Percentiles rank a stretch among this genome's conserved stretches.
phyloP scores from a whole-genome alignment of 2,113 vertebrate species.

The Neodon shergylaensis region DNA sequence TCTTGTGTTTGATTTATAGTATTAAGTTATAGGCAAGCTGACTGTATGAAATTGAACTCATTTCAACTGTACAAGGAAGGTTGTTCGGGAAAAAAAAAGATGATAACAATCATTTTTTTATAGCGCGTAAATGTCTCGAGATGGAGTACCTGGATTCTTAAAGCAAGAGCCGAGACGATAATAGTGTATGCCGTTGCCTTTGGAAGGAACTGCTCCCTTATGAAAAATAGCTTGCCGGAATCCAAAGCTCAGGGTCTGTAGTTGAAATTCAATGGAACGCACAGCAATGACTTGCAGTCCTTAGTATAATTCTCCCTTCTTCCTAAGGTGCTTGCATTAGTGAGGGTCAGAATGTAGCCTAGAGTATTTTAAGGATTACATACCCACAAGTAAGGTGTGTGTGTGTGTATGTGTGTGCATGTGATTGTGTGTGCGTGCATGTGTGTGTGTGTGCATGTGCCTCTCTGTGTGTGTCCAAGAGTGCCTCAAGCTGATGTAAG shows the following conservation, averaged over 20 bases:
- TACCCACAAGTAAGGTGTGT: slow-evolving; percentile 69
- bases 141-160: background rate
- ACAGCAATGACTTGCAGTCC: slow-evolving; percentile 15
- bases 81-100: background rate
- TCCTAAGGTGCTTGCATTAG: slow-evolving; percentile 81
- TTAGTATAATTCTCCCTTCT: slow-evolving; percentile 67
- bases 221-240: slow-evolving; percentile 29
- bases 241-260: slow-evolving; percentile 28
- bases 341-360: slow-evolving; percentile 81
- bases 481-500: background rate
- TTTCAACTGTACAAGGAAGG: slow-evolving; percentile 31
- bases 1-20: slow-evolving; percentile 42
- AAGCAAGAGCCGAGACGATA: background rate
- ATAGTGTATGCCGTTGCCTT: background rate
- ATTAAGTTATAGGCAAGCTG: slow-evolving; percentile 24
- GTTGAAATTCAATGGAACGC: slow-evolving; percentile 50
- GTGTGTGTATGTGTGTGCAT: background rate
- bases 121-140: slow-evolving; percentile 16
- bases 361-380: slow-evolving; percentile 81
- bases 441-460: background rate
- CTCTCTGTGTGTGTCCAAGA: background rate
- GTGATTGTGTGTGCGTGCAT: background rate
- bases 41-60: slow-evolving; percentile 16
- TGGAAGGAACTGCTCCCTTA: background rate
- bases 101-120: slow-evolving; percentile 10